phyloP scores from a whole-genome alignment of 2,113 vertebrate species.

The Platichthys flesus region DNA sequence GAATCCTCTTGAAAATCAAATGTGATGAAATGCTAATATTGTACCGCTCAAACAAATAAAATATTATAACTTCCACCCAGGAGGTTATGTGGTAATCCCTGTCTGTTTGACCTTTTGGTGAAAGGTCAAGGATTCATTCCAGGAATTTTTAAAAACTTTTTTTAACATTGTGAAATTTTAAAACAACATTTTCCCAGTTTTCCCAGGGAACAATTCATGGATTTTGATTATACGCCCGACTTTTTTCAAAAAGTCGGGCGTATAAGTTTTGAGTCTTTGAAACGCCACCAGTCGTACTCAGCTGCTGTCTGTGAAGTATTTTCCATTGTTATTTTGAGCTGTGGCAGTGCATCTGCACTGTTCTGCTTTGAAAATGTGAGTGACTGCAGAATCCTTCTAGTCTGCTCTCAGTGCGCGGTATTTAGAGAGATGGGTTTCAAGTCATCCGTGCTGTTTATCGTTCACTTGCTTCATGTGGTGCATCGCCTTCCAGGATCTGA shows the following conservation, averaged over 20 bases:
- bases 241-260: not conserved
- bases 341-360: too few species aligned
- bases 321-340: slow-evolving; percentile 53
- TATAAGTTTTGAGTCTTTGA: slow-evolving; percentile 9
- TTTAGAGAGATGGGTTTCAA: slow-evolving; percentile 26
- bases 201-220: too few species aligned
- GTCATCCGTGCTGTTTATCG: slow-evolving; percentile 5
- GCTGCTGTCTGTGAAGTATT: slow-evolving; percentile 26
- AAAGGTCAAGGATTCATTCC: too few species aligned
- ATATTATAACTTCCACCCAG: too few species aligned
- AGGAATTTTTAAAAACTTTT: too few species aligned
- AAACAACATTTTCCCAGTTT: not conserved
- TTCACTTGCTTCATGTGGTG: slow-evolving; percentile 12
- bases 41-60: too few species aligned
- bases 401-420: slow-evolving; percentile 15
- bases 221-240: not conserved
- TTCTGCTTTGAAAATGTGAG: slow-evolving; percentile 45
- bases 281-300: slow-evolving; percentile 14
- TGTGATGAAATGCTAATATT: too few species aligned
- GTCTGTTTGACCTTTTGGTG: too few species aligned
- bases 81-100: too few species aligned
- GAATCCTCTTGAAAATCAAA: too few species aligned
- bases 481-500: slow-evolving; percentile 2
- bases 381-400: slow-evolving; percentile 10
- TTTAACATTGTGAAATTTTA: not conserved